These are phyloP conservation scores for Chrysolina americana DNA, from an alignment of 2,888 invertebrate species.

Conservation along the genomic window DNA sequence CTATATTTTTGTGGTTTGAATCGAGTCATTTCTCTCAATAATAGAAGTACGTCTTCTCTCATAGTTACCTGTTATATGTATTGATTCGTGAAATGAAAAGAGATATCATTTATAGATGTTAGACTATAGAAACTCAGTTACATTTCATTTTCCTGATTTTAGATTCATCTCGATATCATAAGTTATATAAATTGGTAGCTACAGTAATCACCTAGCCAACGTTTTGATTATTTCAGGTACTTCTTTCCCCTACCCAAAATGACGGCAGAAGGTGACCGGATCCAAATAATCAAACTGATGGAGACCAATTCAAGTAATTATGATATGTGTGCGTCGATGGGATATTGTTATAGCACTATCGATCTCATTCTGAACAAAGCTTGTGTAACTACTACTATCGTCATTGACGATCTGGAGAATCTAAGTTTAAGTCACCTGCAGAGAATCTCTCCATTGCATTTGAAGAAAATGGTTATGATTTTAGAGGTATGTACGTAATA, in stretches of 20 bases:
- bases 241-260: slow-evolving; percentile 70
- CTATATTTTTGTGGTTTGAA: too few relatives aligned
- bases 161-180: too few relatives aligned
- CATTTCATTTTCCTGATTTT: too few relatives aligned
- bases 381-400: slow-evolving; percentile 68
- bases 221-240: slow-evolving; percentile 62
- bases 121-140: too few relatives aligned
- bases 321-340: slow-evolving; percentile 64
- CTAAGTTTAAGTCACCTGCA: slow-evolving; percentile 67
- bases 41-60: too few relatives aligned
- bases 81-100: too few relatives aligned
- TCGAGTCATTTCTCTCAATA: too few relatives aligned
- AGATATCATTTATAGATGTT: too few relatives aligned
- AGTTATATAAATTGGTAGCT: too few relatives aligned
- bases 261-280: slow-evolving; percentile 68
- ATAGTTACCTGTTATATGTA: too few relatives aligned
- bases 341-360: slow-evolving; percentile 69
- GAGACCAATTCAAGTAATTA: slow-evolving; percentile 58
- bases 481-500: slow-evolving; percentile 66
- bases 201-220: too few relatives aligned
- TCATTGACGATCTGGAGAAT: slow-evolving; percentile 69
- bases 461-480: slow-evolving; percentile 68
- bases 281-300: slow-evolving; percentile 68
- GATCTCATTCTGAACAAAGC: slow-evolving; percentile 70
- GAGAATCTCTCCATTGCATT: slow-evolving; percentile 67